These are phyloP conservation scores for Beroe forskalii DNA, from an alignment of 37 sponge, comb jelly and placozoan genomes.

Conservation along the genomic window DNA sequence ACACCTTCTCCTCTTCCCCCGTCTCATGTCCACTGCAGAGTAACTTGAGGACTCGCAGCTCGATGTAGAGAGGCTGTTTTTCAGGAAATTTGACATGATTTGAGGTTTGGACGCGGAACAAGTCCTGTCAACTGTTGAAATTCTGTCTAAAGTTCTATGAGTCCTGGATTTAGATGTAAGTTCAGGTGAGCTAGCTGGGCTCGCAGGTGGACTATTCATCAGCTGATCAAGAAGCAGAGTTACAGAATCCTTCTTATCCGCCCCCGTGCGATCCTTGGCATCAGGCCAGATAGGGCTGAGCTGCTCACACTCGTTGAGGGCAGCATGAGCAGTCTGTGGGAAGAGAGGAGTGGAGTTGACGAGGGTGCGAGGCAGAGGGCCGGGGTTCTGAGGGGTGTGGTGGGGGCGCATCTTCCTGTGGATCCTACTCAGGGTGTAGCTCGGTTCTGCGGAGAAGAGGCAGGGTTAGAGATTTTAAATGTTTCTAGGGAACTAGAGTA, in stretches of 20 bases:
- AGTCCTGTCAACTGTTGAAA: background rate
- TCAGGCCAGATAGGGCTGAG: constrained; percentile 1
- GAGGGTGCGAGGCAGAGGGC: background rate
- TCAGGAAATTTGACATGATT: background rate
- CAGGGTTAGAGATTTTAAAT: too few species aligned
- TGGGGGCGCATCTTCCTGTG: too few species aligned
- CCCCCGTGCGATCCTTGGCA: background rate
- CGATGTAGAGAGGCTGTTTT: too few species aligned
- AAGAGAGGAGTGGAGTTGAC: constrained; percentile 39
- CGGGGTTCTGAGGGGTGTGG: background rate
- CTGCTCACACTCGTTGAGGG: background rate
- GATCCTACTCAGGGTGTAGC: too few species aligned
- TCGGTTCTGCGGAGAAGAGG: too few species aligned
- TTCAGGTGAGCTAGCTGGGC: too few species aligned
- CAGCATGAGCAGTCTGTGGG: background rate
- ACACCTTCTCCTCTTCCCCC: background rate
- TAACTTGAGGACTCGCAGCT: background rate
- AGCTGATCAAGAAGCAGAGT: background rate
- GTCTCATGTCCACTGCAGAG: background rate
- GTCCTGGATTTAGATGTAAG: background rate
- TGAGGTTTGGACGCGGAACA: background rate
- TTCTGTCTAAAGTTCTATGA: background rate
- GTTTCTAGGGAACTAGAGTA: too few species aligned
- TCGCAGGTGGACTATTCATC: background rate
- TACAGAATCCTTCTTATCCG: background rate